A percentile compares a stretch with the other conserved stretches of the same genome.
Evolutionary conservation across 64 coral and sea anemone species (phyloP).

Genomic region (Montipora efflorescens): DNA sequence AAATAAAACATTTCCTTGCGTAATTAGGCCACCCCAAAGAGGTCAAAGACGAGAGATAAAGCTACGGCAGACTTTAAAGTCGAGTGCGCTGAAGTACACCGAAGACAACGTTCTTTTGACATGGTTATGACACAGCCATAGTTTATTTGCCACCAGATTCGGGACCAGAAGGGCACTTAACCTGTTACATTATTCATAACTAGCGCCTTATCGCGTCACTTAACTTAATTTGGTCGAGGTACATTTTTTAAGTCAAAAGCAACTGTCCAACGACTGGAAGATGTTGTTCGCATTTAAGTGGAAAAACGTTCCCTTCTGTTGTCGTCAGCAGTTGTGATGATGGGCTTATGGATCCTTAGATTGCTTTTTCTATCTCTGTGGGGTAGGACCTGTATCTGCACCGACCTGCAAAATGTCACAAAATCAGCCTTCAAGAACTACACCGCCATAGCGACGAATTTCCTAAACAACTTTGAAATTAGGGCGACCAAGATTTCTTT

Average conservation of each 20-base stretch:
- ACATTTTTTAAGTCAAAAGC: neutral
- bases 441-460: constrained; percentile 44
- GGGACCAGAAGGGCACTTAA: neutral
- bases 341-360: constrained; percentile 11
- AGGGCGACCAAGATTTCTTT: constrained; percentile 9
- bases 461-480: constrained; percentile 54
- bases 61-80: too few relatives aligned
- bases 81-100: neutral
- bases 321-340: neutral
- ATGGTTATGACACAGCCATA: neutral
- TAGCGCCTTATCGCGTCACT: constrained; percentile 32
- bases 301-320: neutral
- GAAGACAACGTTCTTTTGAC: neutral
- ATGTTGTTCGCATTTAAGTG: neutral
- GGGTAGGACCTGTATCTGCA: neutral
- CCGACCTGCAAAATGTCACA: constrained; percentile 11
- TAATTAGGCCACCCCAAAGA: too few relatives aligned
- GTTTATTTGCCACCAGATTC: constrained; percentile 24
- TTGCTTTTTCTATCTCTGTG: neutral
- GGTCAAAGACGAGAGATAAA: too few relatives aligned
- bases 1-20: too few relatives aligned
- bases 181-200: constrained; percentile 41
- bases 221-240: neutral
- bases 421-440: constrained; percentile 44
- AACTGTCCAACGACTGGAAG: neutral